Evolutionary conservation across 92 coral and sea anemone genomes (phyloP).

Genomic region (Blastomussa wellsi): DNA sequence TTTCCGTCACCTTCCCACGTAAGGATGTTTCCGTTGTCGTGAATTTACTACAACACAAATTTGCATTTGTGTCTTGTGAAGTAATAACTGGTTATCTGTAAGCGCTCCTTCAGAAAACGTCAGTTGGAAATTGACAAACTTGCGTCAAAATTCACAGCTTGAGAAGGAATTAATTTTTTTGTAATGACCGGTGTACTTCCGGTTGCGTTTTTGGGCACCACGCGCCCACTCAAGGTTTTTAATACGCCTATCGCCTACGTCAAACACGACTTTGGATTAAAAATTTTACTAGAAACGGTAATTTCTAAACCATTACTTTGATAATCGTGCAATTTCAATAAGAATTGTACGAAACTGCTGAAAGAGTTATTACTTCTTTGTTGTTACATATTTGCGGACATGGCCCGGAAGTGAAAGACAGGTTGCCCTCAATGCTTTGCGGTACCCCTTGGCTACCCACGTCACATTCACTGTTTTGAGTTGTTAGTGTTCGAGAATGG

Average conservation of each 20-base stretch:
- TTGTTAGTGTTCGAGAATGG: slow-evolving; percentile 61
- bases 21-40: not conserved
- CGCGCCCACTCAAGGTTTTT: not conserved
- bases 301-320: not conserved
- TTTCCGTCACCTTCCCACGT: not conserved
- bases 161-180: not conserved
- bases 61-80: not conserved
- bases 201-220: slow-evolving; percentile 7
- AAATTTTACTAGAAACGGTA: not conserved
- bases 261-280: not conserved
- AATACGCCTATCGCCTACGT: not conserved
- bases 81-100: not conserved
- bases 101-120: not conserved
- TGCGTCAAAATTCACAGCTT: not conserved
- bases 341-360: not conserved
- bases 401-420: slow-evolving; percentile 40
- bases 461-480: slow-evolving; percentile 67
- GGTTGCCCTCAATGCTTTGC: slow-evolving; percentile 63
- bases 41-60: not conserved
- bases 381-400: not conserved
- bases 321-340: not conserved
- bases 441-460: slow-evolving; percentile 89
- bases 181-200: slow-evolving; percentile 34
- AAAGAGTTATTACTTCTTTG: not conserved
- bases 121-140: not conserved